A percentile compares a stretch with the other conserved stretches of the same genome.
phyloP scores from a whole-genome alignment of 2,888 invertebrate species.

The Agrochola circellaris region DNA sequence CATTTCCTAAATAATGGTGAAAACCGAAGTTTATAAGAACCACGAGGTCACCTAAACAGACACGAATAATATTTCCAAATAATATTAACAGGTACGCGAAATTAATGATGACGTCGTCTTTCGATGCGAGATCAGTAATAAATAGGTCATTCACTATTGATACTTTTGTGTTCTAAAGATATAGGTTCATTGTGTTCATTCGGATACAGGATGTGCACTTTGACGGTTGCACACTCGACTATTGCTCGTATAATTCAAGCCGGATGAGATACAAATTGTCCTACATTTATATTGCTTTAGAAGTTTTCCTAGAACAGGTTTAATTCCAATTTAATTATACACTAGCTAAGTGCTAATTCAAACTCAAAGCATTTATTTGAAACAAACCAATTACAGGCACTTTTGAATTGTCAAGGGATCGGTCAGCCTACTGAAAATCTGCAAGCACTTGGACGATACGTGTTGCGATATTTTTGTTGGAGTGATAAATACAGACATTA shows the following conservation, averaged over 20 bases:
- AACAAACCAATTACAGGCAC: too few species aligned
- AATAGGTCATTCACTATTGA: slow-evolving; percentile 16
- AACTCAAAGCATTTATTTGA: too few species aligned
- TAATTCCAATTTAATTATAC: background rate
- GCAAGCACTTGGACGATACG: too few species aligned
- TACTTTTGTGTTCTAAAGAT: slow-evolving; percentile 10
- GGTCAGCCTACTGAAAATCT: background rate
- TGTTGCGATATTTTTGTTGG: background rate
- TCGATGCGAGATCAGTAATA: slow-evolving; percentile 1
- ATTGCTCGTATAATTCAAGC: background rate
- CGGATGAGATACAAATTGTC: background rate
- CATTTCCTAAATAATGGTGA: too few species aligned
- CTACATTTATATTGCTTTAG: background rate
- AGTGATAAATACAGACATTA: background rate
- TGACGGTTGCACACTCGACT: slow-evolving; percentile 20
- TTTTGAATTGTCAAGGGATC: too few species aligned
- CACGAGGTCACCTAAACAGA: too few species aligned
- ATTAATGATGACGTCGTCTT: background rate
- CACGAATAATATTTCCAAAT: background rate
- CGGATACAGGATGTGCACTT: slow-evolving; percentile 30
- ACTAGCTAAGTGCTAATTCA: too few species aligned
- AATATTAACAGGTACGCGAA: background rate
- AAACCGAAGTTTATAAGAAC: too few species aligned
- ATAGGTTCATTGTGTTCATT: slow-evolving; percentile 38
- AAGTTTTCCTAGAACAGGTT: slow-evolving; percentile 10